phyloP scores from a whole-genome alignment of 2,888 invertebrate species.

The Mythimna impura region DNA sequence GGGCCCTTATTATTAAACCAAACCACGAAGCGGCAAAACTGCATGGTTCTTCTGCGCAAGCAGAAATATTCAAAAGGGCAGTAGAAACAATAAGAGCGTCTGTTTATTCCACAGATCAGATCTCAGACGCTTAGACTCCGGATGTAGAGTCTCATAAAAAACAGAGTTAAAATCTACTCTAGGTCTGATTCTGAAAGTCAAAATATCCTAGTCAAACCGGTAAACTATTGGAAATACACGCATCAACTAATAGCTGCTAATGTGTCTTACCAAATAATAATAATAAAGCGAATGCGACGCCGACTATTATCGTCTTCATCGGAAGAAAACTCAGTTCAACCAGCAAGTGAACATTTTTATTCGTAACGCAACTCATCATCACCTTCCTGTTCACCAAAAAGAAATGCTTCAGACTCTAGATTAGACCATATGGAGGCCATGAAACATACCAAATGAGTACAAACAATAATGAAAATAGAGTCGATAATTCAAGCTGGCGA shows the following conservation, averaged over 20 bases:
- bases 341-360: too few relatives aligned
- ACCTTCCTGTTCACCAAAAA: neutral
- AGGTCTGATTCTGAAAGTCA: neutral
- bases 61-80: neutral
- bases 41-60: neutral
- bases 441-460: constrained; percentile 2
- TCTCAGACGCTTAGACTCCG: neutral
- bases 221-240: too few relatives aligned
- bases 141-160: neutral
- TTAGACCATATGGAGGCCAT: constrained; percentile 4
- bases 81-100: neutral
- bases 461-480: too few relatives aligned
- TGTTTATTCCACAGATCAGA: constrained; percentile 5
- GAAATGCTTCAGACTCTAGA: neutral
- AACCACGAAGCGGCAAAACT: too few relatives aligned
- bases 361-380: neutral
- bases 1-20: too few relatives aligned
- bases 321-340: neutral
- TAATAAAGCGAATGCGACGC: neutral
- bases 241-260: too few relatives aligned
- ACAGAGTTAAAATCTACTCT: neutral
- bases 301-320: neutral
- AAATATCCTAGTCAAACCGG: neutral
- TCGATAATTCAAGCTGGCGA: neutral
- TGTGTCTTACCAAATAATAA: too few relatives aligned